Percentiles rank a stretch among this genome's conserved stretches.
Conservation (phyloP, 2,888 invertebrate species). For the Meliscaeva auricollis region DNA sequence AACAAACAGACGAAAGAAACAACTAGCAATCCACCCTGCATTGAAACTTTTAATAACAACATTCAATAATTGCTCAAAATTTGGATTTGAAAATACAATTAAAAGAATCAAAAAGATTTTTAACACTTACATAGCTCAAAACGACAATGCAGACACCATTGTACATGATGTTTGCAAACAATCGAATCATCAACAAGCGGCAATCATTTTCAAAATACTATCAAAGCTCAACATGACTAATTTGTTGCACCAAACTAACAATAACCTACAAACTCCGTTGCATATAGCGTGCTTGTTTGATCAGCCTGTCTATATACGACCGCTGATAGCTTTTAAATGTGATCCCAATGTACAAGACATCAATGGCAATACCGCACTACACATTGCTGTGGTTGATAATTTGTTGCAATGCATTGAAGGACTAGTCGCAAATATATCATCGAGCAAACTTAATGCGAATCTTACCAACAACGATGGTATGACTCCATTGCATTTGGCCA, state of each 20-base stretch:
- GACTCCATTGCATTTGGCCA: conserved; percentile 86
- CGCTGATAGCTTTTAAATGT: conserved; percentile 81
- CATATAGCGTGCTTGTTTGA: conserved; percentile 84
- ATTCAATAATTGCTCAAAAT: not conserved
- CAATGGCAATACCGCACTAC: conserved; percentile 83
- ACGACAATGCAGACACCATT: conserved; percentile 79
- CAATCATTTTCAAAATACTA: conserved; percentile 80
- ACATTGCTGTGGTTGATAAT: conserved; percentile 83
- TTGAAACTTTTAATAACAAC: not conserved
- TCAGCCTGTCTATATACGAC: conserved; percentile 80
- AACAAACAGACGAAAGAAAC: not conserved
- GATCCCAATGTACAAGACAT: conserved; percentile 84
- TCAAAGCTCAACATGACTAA: conserved; percentile 79
- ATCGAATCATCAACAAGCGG: conserved; percentile 79
- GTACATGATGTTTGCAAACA: conserved; percentile 81
- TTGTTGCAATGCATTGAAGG: conserved; percentile 78
- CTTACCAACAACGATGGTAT: conserved; percentile 84
- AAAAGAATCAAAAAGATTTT: conserved; percentile 77
- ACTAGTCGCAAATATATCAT: conserved; percentile 57
- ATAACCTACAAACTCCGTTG: conserved; percentile 85
- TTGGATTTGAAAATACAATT: not conserved
- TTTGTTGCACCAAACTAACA: conserved; percentile 84
- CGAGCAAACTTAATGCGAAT: conserved; percentile 77
- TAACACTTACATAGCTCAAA: conserved; percentile 77
- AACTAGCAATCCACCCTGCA: not conserved